Conservation (phyloP, 2,113 vertebrate species). For the Glareola pratincola region DNA sequence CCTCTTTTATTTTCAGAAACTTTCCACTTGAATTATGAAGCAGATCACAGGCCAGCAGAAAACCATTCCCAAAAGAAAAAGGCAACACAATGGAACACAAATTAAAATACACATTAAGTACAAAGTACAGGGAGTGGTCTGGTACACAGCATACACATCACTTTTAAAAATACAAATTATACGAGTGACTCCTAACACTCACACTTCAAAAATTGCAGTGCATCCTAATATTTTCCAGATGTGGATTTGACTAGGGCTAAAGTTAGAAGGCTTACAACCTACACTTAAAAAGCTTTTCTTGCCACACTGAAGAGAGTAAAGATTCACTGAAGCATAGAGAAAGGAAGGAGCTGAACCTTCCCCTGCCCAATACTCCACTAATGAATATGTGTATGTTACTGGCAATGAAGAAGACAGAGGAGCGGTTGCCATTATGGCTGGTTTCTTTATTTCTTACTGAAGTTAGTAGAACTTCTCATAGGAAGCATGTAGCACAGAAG, state of each 20-base stretch:
- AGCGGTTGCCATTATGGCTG: neutral
- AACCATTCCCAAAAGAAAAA: constrained; percentile 25
- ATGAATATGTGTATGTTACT: neutral
- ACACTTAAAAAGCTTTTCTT: neutral
- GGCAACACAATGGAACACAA: neutral
- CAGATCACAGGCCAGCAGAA: neutral
- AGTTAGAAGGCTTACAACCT: neutral
- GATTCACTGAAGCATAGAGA: neutral
- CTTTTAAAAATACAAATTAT: neutral
- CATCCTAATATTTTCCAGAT: constrained; percentile 7
- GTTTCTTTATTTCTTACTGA: neutral
- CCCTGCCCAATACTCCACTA: neutral
- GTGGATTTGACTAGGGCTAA: neutral
- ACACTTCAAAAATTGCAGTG: neutral
- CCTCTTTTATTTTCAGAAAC: neutral
- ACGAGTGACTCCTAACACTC: neutral
- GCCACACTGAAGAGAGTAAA: neutral
- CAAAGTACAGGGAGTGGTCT: neutral
- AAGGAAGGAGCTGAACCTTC: neutral
- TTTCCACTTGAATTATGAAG: neutral
- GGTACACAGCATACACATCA: neutral
- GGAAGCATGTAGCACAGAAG: neutral
- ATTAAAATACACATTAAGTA: neutral
- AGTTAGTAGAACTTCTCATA: neutral
- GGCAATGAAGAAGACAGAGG: neutral